These are phyloP conservation scores for Vidua macroura DNA, from an alignment of 2,113 vertebrate genomes.

Conservation along the genomic window DNA sequence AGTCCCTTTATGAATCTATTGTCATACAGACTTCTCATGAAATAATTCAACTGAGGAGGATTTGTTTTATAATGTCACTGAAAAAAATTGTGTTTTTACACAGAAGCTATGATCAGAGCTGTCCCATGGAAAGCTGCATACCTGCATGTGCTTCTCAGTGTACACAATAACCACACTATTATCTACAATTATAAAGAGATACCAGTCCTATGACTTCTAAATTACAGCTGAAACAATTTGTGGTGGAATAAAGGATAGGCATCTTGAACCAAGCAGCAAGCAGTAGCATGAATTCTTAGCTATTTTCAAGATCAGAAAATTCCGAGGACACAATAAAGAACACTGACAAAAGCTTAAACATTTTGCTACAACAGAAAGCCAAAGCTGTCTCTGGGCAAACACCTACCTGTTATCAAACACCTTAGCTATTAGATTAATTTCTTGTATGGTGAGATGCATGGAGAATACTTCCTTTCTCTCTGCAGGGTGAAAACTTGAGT, in stretches of 20 bases:
- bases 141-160: neutral
- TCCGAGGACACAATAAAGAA: neutral
- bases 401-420: neutral
- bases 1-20: neutral
- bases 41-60: neutral
- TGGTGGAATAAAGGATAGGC: neutral
- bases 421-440: neutral
- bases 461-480: neutral
- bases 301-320: neutral
- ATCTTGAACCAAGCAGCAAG: neutral
- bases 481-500: neutral
- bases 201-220: neutral
- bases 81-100: neutral
- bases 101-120: neutral
- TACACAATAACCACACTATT: neutral
- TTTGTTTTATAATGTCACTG: neutral
- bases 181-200: neutral
- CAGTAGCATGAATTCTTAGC: neutral
- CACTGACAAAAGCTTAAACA: neutral
- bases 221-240: neutral
- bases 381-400: neutral
- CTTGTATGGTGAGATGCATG: neutral
- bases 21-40: neutral
- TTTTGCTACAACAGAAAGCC: neutral
- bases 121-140: neutral